Evolutionary conservation across 2,113 vertebrate genomes (phyloP).

Genomic region (Tringa solitaria): DNA sequence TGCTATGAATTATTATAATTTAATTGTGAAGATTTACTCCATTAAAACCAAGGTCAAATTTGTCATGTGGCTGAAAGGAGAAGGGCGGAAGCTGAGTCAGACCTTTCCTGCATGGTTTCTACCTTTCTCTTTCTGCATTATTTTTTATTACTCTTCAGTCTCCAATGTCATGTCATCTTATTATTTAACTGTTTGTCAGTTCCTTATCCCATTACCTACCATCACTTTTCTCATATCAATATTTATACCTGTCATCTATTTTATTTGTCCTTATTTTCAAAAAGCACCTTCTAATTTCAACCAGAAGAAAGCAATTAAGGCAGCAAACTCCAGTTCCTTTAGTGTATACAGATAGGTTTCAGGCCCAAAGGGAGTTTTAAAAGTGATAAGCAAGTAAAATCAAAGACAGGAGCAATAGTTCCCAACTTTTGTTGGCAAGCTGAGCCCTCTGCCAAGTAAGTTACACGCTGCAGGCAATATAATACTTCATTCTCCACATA

Average conservation of each 20-base stretch:
- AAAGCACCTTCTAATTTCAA: not conserved
- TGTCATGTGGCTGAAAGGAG: not conserved
- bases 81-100: not conserved
- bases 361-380: not conserved
- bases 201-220: not conserved
- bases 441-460: not conserved
- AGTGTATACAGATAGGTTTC: not conserved
- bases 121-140: not conserved
- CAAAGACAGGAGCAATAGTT: not conserved
- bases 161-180: not conserved
- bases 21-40: constrained; percentile 30
- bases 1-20: constrained; percentile 9
- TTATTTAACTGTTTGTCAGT: not conserved
- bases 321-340: not conserved
- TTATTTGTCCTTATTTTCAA: not conserved
- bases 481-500: not conserved
- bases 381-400: not conserved
- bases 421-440: not conserved
- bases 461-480: not conserved
- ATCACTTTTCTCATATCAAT: not conserved
- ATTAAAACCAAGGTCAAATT: constrained; percentile 37
- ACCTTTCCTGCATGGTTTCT: not conserved
- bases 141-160: not conserved
- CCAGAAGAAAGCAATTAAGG: not conserved
- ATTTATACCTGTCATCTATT: not conserved